These are phyloP conservation scores for Erythrocercus mccallii DNA, from an alignment of 2,113 vertebrate species.

Conservation along the genomic window DNA sequence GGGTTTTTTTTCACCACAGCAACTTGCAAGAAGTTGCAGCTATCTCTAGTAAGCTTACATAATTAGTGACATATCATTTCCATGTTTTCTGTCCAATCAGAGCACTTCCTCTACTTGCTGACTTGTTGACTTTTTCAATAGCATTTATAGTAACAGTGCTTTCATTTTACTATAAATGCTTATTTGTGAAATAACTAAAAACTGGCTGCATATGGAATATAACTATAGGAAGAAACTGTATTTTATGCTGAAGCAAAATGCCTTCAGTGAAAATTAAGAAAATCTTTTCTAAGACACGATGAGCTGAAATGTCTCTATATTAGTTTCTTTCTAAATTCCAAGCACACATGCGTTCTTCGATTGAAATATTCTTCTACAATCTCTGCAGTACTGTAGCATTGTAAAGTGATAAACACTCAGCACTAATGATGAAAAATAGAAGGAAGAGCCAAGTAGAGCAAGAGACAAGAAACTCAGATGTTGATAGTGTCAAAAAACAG, in stretches of 20 bases:
- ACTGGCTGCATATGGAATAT: neutral
- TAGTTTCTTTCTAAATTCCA: neutral
- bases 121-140: neutral
- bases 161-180: neutral
- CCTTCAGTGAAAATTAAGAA: neutral
- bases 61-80: neutral
- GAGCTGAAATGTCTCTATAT: neutral
- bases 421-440: neutral
- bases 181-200: conserved; percentile 22
- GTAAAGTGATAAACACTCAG: neutral
- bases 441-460: conserved; percentile 24
- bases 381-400: neutral
- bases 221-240: neutral
- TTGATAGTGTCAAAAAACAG: neutral
- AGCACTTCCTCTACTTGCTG: neutral
- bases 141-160: neutral
- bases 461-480: neutral
- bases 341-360: neutral
- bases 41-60: conserved; percentile 34
- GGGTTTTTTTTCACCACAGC: neutral
- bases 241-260: neutral
- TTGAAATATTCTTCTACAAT: neutral
- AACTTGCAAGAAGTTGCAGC: conserved; percentile 7
- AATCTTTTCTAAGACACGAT: neutral
- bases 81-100: conserved; percentile 21